Conservation (phyloP, 2,113 vertebrate species). For the human region DNA sequence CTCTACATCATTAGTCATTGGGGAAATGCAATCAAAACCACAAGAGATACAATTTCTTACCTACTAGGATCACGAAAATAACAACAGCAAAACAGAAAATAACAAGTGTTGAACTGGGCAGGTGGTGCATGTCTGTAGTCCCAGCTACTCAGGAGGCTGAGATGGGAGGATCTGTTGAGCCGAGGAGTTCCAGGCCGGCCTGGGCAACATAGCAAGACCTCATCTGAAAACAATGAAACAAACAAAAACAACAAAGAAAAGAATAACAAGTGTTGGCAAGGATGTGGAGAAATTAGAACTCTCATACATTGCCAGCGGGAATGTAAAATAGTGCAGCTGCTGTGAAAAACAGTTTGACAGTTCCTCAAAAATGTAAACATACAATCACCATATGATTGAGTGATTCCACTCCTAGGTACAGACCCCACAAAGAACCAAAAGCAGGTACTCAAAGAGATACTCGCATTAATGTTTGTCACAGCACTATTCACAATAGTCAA, state of each 20-base stretch:
- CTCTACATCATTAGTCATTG: neutral
- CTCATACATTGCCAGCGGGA: neutral
- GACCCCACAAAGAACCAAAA: neutral
- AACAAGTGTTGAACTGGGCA: too few species aligned
- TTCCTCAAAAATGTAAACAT: neutral
- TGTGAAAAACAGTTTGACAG: neutral
- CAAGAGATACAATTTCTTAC: neutral
- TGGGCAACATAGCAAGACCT: too few species aligned
- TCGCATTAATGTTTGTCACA: neutral
- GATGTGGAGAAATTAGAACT: neutral
- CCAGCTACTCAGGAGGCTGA: too few species aligned
- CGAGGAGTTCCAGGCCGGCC: too few species aligned
- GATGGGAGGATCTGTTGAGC: too few species aligned
- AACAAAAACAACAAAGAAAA: too few species aligned
- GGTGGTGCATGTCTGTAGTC: too few species aligned
- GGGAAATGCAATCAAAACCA: conserved; percentile 16
- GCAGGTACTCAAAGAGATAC: neutral
- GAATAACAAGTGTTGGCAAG: neutral
- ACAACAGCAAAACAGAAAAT: neutral
- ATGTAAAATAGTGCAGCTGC: neutral
- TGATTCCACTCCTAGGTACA: neutral
- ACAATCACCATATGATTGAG: neutral
- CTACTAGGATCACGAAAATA: neutral
- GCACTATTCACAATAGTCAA: neutral
- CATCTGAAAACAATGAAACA: too few species aligned